Evolutionary conservation across 2,888 invertebrate genomes (phyloP).

Genomic region (Latheticus oryzae): DNA sequence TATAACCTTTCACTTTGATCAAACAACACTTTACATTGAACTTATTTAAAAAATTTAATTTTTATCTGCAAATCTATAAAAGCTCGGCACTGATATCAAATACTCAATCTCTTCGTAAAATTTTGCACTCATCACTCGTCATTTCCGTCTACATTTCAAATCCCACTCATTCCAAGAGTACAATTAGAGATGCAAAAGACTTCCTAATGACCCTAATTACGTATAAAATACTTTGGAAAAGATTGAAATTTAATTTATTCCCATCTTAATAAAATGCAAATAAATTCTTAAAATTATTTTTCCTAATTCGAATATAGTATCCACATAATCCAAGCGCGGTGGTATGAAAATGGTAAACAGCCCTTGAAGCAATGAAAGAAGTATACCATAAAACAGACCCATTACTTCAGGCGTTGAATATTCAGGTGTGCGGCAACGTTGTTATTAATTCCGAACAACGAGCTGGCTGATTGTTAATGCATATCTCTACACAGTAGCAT

Average conservation of each 20-base stretch:
- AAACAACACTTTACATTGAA: too few relatives aligned
- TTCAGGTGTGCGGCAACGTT: slow-evolving; percentile 22
- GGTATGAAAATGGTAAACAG: slow-evolving; percentile 32
- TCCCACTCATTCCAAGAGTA: too few relatives aligned
- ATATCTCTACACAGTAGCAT: slow-evolving; percentile 64
- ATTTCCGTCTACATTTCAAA: too few relatives aligned
- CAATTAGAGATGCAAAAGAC: slow-evolving; percentile 34
- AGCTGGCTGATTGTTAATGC: slow-evolving; percentile 43
- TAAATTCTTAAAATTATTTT: slow-evolving; percentile 33
- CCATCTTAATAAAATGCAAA: slow-evolving; percentile 35
- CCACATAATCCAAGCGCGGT: slow-evolving; percentile 25
- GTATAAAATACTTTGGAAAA: slow-evolving; percentile 23
- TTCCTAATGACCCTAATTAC: slow-evolving; percentile 30
- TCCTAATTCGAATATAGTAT: too few relatives aligned
- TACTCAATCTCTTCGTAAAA: too few relatives aligned
- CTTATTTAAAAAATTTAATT: too few relatives aligned
- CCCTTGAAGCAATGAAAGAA: slow-evolving; percentile 16
- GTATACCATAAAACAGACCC: slow-evolving; percentile 37
- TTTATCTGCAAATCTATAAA: too few relatives aligned
- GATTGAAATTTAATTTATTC: slow-evolving; percentile 33
- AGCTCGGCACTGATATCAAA: too few relatives aligned
- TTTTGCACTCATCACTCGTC: too few relatives aligned
- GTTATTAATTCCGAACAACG: slow-evolving; percentile 33
- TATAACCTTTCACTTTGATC: too few relatives aligned
- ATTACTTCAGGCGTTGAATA: slow-evolving; percentile 32